phyloP scores from a whole-genome alignment of 2,888 invertebrate genomes.

The Drosophila melanosoma region DNA sequence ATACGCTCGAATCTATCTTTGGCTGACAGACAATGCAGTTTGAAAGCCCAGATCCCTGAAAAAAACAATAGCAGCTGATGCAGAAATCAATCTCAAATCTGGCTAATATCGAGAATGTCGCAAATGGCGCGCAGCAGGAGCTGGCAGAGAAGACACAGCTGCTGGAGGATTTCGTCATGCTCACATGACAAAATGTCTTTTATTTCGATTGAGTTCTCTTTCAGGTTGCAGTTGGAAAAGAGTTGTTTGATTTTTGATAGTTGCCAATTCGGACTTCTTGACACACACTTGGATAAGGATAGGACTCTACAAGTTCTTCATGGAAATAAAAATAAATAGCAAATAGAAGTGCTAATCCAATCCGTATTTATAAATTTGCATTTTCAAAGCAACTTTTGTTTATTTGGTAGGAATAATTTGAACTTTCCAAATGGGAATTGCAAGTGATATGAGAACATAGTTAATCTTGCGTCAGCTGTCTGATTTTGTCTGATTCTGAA shows the following conservation, averaged over 20 bases:
- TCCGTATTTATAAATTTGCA: background rate
- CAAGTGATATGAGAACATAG: background rate
- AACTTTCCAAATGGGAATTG: background rate
- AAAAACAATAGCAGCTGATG: conserved; percentile 74
- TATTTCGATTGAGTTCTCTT: no score
- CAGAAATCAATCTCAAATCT: conserved; percentile 86
- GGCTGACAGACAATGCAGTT: no score
- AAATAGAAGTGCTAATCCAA: background rate
- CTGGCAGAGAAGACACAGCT: conserved; percentile 83
- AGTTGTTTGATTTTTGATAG: no score
- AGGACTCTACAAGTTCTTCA: background rate
- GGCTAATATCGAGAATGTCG: conserved; percentile 88
- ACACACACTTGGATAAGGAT: background rate
- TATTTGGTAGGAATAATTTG: background rate
- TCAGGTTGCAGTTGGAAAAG: no score
- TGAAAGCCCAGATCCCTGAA: no score
- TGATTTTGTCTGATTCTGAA: conserved; percentile 20
- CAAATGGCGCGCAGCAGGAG: conserved; percentile 87
- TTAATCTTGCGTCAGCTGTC: conserved; percentile 14
- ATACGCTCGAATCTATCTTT: no score
- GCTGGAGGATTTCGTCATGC: no score
- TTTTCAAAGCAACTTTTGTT: background rate
- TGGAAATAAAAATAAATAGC: background rate
- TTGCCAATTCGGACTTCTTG: background rate
- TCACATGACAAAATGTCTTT: no score